Base-by-base conservation (phyloP, 2,888 invertebrate species). In the Teinopalpus imperialis region DNA sequence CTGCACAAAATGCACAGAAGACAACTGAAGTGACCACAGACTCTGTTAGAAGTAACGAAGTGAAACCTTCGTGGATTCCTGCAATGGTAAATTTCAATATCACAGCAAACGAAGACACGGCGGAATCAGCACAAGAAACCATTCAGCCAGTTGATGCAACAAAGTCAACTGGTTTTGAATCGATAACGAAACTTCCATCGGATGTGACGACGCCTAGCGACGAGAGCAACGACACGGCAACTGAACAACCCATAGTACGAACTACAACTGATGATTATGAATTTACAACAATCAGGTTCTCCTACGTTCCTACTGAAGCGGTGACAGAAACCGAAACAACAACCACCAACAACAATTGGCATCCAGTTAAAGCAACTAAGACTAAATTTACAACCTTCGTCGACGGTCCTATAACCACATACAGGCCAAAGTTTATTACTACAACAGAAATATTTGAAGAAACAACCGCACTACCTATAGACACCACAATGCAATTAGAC, bases 181-280 rank as follows among this genome's bases (percentile, higher is more conserved):
- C 89, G 49, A 88, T 88, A 52, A 88, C 89, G 42, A 89, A 89
- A 73, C 56, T 89, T 43, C 83, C 87, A 48, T 69, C 78, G 34
- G 75, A 69, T 41, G 57, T 88, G 30, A 89, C 89, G 23, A 89
- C 89, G 27, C 88, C 89, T 21, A 70, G 70, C 51, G 81, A 81
- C 59, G 87, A 88, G 55, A 61, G 69, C 7, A 72, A 67, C 50
- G 71, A 75, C 56, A 63, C 65, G 9, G 48, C 62, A 4, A 54
- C 65, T 37, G 59, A 69, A 53, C 58, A 64, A 24, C 59, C 58
- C 31, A 54, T 68, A 18, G 27, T 48, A 43, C 53, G 57, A 23
- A 57, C 64, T 9, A 77, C 74, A 3, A 71, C 73, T 9, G 78
- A n/a, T n/a, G n/a, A 82, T 51, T 87, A 74, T 63, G 79, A 86